phyloP scores from a whole-genome alignment of 2,113 vertebrate genomes.

The Corythaixoides concolor region DNA sequence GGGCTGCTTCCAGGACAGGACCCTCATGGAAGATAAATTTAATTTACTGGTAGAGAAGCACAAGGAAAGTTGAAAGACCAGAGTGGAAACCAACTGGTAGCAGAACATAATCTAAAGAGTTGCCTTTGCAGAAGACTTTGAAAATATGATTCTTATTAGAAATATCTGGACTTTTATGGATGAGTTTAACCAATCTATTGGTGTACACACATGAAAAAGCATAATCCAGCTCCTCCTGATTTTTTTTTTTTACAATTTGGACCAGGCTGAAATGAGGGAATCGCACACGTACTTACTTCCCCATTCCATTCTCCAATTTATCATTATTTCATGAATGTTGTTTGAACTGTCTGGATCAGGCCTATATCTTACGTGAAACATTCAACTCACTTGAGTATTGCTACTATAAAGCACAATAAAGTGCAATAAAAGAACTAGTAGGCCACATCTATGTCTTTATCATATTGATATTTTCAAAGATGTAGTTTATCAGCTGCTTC shows the following conservation, averaged over 20 bases:
- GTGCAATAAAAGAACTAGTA: not conserved
- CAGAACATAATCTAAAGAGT: not conserved
- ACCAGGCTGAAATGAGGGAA: not conserved
- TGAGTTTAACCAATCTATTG: not conserved
- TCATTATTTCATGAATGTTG: not conserved
- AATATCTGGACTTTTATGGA: not conserved
- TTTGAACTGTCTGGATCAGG: not conserved
- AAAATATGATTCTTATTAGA: not conserved
- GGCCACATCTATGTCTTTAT: not conserved
- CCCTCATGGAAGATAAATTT: conserved; percentile 1
- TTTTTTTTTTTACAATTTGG: not conserved
- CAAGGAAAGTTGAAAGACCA: not conserved
- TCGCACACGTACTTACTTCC: not conserved
- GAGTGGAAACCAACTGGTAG: not conserved
- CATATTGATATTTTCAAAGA: not conserved
- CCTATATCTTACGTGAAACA: rapidly evolving
- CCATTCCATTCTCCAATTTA: not conserved
- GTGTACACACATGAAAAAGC: not conserved
- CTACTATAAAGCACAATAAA: not conserved
- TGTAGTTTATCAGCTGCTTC: not conserved
- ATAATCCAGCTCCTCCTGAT: not conserved
- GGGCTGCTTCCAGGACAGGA: not conserved
- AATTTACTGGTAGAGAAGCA: not conserved
- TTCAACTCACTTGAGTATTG: not conserved
- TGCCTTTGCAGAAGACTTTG: not conserved